A percentile compares a stretch with the other conserved stretches of the same genome.
These are phyloP conservation scores for Allophyes oxyacanthae DNA, from an alignment of 2,888 invertebrate species.

Conservation along the genomic window DNA sequence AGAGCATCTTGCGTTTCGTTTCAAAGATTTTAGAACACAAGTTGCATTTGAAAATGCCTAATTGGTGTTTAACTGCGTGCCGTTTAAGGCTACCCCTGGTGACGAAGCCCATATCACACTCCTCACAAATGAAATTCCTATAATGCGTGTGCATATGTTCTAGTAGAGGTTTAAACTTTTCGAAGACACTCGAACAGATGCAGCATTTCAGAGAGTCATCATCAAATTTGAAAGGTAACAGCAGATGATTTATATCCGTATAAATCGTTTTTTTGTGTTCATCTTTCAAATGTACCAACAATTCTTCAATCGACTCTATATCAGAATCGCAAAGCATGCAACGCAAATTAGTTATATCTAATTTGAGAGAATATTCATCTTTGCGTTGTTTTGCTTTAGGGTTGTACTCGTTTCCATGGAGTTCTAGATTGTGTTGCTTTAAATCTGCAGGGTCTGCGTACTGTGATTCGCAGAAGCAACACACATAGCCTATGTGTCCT, in stretches of 20 bases:
- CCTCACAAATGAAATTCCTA: constrained; percentile 68
- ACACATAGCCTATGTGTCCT: too few species aligned
- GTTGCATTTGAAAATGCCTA: constrained; percentile 65
- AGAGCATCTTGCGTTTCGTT: constrained; percentile 67
- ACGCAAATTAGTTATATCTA: constrained; percentile 31
- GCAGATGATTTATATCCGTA: constrained; percentile 59
- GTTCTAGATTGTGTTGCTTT: too few species aligned
- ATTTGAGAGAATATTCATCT: neutral
- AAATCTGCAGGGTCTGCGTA: too few species aligned
- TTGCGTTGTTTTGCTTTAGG: too few species aligned
- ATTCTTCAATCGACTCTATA: constrained; percentile 22
- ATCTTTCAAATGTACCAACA: constrained; percentile 35
- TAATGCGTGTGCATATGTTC: constrained; percentile 74
- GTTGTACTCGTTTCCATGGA: too few species aligned
- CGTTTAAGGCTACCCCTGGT: neutral
- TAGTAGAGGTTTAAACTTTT: constrained; percentile 64
- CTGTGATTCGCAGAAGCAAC: too few species aligned
- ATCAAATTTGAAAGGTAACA: constrained; percentile 74
- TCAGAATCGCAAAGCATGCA: constrained; percentile 20
- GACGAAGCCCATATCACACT: constrained; percentile 59
- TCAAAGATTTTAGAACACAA: constrained; percentile 75
- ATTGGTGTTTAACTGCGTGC: constrained; percentile 49
- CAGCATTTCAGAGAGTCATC: constrained; percentile 63
- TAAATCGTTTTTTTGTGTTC: constrained; percentile 33
- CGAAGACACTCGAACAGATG: constrained; percentile 64